Conservation (phyloP, 2,113 vertebrate genomes). For the Paedocypris sp. region DNA sequence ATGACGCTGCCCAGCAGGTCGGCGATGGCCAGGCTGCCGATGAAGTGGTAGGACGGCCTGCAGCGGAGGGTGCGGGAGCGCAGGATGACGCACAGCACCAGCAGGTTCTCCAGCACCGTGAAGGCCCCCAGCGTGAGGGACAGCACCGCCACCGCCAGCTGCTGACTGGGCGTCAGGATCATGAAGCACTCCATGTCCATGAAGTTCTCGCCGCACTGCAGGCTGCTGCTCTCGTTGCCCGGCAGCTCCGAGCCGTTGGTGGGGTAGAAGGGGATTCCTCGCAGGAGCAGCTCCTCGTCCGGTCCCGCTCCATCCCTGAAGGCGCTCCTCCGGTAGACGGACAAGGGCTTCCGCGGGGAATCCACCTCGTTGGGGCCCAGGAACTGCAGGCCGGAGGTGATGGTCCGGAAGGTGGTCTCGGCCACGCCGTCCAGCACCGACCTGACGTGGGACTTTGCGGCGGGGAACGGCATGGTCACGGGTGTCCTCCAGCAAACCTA, state of each 20-base stretch:
- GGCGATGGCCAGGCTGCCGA: constrained; percentile 89
- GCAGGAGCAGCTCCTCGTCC: constrained; percentile 75
- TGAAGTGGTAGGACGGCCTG: constrained; percentile 95
- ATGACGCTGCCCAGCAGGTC: constrained; percentile 95
- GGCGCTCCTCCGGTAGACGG: constrained; percentile 82
- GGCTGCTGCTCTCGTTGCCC: constrained; percentile 76
- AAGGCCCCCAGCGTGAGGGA: constrained; percentile 93
- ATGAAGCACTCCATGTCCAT: constrained; percentile 99
- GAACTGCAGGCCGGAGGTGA: constrained; percentile 91
- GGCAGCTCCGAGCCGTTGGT: constrained; percentile 84
- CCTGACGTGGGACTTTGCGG: constrained; percentile 78
- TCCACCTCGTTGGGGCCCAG: constrained; percentile 82
- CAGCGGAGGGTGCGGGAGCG: constrained; percentile 90
- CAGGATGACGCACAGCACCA: constrained; percentile 89
- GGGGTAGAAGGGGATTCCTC: constrained; percentile 71
- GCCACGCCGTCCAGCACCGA: constrained; percentile 92
- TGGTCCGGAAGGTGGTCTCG: constrained; percentile 94
- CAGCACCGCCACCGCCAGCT: constrained; percentile 86
- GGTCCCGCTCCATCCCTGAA: constrained; percentile 83
- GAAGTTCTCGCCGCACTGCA: constrained; percentile 96
- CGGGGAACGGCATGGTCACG: constrained; percentile 41
- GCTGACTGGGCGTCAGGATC: constrained; percentile 94
- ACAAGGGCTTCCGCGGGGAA: constrained; percentile 87
- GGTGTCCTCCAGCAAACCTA: constrained; percentile 40
- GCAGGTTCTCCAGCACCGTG: constrained; percentile 91